Evolutionary conservation across 2,797 vertebrate genomes (phyloP).

Genomic region (Paratrypauchen microcephalus): DNA sequence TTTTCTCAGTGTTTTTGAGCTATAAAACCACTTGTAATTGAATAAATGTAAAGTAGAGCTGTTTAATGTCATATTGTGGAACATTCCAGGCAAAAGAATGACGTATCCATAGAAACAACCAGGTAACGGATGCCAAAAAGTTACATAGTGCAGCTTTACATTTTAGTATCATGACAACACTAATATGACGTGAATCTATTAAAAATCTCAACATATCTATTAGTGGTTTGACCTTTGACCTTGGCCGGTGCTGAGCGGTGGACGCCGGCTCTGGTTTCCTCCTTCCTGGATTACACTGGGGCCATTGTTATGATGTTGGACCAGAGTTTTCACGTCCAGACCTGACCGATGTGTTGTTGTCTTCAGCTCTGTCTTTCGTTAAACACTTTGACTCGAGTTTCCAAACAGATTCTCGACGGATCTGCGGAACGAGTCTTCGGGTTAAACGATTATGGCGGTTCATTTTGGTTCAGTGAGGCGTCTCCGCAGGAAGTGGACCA

Average conservation of each 20-base stretch:
- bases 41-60: too few species aligned
- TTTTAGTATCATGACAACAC: too few species aligned
- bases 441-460: neutral
- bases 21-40: too few species aligned
- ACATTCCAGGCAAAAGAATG: too few species aligned
- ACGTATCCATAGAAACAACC: too few species aligned
- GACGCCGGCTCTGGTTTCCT: conserved; percentile 16
- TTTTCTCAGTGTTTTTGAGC: too few species aligned
- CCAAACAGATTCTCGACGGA: neutral
- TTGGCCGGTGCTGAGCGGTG: conserved; percentile 19
- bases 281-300: conserved; percentile 39
- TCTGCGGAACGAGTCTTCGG: neutral
- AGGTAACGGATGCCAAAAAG: too few species aligned
- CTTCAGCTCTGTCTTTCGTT: conserved; percentile 21
- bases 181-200: too few species aligned
- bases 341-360: conserved; percentile 14
- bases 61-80: too few species aligned
- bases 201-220: too few species aligned
- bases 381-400: neutral
- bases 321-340: conserved; percentile 20
- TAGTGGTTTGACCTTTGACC: too few species aligned
- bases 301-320: conserved; percentile 34
- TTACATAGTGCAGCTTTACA: too few species aligned
- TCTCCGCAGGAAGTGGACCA: neutral
- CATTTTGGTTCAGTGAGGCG: neutral